Conservation (phyloP, 1,140 invertebrate species). For the Drosophila orosa region DNA sequence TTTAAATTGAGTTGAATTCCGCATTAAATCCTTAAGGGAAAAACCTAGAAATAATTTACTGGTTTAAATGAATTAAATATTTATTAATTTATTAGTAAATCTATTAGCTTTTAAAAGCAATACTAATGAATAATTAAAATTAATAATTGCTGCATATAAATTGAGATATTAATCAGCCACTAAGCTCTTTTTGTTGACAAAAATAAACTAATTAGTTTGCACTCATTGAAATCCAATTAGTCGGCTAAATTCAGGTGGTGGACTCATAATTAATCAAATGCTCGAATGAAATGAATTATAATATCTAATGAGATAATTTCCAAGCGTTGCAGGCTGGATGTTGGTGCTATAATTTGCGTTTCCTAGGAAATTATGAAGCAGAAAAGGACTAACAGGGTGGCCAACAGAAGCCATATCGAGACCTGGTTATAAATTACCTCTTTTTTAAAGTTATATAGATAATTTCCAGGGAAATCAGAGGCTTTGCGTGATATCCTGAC, state of each 20-base stretch:
- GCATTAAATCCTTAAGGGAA: not conserved
- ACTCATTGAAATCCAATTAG: slow-evolving; percentile 20
- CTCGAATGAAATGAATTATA: not conserved
- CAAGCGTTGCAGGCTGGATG: not conserved
- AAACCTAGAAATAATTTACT: not conserved
- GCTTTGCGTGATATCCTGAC: accelerated
- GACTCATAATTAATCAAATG: slow-evolving; percentile 24
- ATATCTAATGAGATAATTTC: slow-evolving; percentile 2
- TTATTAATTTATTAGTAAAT: not conserved
- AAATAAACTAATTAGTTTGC: slow-evolving; percentile 18
- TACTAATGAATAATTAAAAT: not conserved
- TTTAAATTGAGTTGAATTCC: not conserved
- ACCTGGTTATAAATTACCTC: slow-evolving; percentile 45
- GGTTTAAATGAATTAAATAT: not conserved
- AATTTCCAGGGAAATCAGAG: not conserved
- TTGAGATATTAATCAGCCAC: slow-evolving; percentile 1
- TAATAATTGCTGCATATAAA: slow-evolving; percentile 7
- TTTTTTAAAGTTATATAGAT: slow-evolving; percentile 4
- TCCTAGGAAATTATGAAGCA: slow-evolving; percentile 1
- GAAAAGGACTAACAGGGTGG: not conserved
- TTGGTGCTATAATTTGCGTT: not conserved
- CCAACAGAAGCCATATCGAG: slow-evolving; percentile 21
- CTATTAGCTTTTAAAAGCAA: not conserved
- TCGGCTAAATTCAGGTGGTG: slow-evolving; percentile 1
- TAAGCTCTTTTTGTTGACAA: not conserved